phyloP scores from a whole-genome alignment of 2,113 vertebrate species.

The Blennius ocellaris region DNA sequence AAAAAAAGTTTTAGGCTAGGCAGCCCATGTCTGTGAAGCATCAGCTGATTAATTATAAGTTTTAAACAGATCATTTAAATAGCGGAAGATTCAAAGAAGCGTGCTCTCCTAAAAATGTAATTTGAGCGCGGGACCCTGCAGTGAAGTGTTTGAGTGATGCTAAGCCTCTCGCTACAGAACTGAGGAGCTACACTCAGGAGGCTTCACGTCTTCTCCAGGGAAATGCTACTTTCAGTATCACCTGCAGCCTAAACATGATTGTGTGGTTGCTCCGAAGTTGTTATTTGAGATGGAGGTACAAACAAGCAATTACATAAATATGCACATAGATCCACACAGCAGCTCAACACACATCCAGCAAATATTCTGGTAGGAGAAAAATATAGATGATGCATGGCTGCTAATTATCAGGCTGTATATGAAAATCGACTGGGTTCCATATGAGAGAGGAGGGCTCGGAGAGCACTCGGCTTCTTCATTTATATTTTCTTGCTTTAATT shows the following conservation, averaged over 20 bases:
- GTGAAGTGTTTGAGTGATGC: constrained; percentile 73
- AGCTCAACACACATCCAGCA: neutral
- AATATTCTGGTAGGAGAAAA: constrained; percentile 55
- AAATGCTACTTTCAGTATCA: constrained; percentile 78
- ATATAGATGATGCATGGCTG: constrained; percentile 61
- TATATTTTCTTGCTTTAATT: constrained; percentile 71
- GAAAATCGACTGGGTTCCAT: constrained; percentile 62
- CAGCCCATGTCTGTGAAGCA: constrained; percentile 35
- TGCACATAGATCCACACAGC: constrained; percentile 34
- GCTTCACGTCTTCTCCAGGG: constrained; percentile 64
- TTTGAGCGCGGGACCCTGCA: constrained; percentile 64
- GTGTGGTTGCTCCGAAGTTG: constrained; percentile 59
- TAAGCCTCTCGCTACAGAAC: constrained; percentile 56
- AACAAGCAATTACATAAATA: constrained; percentile 75
- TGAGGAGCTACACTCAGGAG: constrained; percentile 59
- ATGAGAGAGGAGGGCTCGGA: constrained; percentile 45
- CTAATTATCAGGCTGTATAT: constrained; percentile 71
- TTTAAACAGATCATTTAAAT: constrained; percentile 59
- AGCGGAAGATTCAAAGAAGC: constrained; percentile 28
- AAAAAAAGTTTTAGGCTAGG: constrained; percentile 4
- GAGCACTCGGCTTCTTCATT: constrained; percentile 61
- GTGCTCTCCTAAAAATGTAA: constrained; percentile 44
- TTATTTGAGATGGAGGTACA: constrained; percentile 71
- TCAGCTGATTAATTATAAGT: constrained; percentile 50
- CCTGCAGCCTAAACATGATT: constrained; percentile 81